Conservation (phyloP, 2,888 invertebrate genomes). For the Phortica magna region DNA sequence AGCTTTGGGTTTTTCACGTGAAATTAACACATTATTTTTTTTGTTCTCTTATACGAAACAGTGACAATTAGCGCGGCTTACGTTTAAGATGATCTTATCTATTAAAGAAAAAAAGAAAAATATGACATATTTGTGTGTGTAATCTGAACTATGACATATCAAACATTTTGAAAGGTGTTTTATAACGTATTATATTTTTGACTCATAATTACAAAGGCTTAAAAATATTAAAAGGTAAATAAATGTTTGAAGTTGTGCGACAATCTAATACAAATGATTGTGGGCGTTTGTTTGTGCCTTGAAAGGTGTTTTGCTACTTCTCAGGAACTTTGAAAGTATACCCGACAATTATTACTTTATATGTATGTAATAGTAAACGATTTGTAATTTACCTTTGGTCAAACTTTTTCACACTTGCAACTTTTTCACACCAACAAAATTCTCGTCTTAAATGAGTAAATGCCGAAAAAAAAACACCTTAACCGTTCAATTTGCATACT, state of each 20-base stretch:
- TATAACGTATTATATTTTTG: too few relatives aligned
- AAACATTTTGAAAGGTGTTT: conserved; percentile 52
- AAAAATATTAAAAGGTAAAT: conserved; percentile 62
- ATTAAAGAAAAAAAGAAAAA: conserved; percentile 42
- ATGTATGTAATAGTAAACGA: too few relatives aligned
- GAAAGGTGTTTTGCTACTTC: too few relatives aligned
- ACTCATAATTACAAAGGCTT: conserved; percentile 72
- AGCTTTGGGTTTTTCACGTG: conserved; percentile 54
- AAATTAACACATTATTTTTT: conserved; percentile 42
- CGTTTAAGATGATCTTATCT: conserved; percentile 63
- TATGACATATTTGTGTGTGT: conserved; percentile 68
- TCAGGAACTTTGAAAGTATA: too few relatives aligned
- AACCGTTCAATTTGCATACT: conserved; percentile 59
- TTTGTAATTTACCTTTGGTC: too few relatives aligned
- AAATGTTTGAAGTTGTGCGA: conserved; percentile 11
- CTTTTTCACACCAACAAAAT: too few relatives aligned
- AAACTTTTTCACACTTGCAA: too few relatives aligned
- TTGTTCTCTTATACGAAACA: conserved; percentile 9
- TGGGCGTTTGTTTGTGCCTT: not conserved
- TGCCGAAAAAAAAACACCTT: conserved; percentile 1
- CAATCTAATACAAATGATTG: not conserved
- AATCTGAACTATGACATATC: conserved; percentile 40
- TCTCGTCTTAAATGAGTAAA: not conserved
- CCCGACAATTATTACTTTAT: too few relatives aligned
- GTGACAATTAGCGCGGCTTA: conserved; percentile 52